These are phyloP conservation scores for Lasioglossum marginatum DNA, from an alignment of 2,888 invertebrate species.

Conservation along the genomic window DNA sequence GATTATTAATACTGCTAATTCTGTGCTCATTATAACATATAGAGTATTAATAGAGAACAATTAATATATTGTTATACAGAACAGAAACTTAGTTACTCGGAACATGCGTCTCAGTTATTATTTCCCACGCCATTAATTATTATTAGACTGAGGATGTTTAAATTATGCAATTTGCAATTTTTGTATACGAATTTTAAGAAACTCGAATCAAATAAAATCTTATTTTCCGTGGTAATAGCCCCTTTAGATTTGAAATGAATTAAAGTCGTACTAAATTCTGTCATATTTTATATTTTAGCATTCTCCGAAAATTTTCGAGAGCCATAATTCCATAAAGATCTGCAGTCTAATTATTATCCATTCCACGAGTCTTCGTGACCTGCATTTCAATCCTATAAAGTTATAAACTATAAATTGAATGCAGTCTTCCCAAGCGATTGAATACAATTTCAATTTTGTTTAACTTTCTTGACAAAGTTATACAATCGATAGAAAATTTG, in stretches of 20 bases:
- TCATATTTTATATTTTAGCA: too few relatives aligned
- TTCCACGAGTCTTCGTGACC: background rate
- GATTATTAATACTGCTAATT: slow-evolving; percentile 61
- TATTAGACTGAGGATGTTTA: background rate
- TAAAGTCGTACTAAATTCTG: too few relatives aligned
- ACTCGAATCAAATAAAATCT: too few relatives aligned
- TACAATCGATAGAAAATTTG: background rate
- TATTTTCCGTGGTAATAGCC: too few relatives aligned
- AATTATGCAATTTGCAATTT: too few relatives aligned
- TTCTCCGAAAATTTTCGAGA: too few relatives aligned
- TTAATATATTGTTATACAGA: slow-evolving; percentile 81
- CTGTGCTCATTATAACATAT: slow-evolving; percentile 67
- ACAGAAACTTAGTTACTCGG: slow-evolving; percentile 61
- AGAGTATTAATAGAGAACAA: slow-evolving; percentile 77
- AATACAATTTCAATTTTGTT: background rate
- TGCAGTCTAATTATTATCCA: background rate
- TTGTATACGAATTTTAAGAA: too few relatives aligned
- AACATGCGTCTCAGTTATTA: slow-evolving; percentile 39
- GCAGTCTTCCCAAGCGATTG: background rate
- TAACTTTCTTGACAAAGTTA: background rate
- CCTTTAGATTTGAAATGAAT: too few relatives aligned
- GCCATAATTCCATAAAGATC: too few relatives aligned
- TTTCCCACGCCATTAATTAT: slow-evolving; percentile 34
- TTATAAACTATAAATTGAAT: background rate
- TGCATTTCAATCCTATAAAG: background rate